These are phyloP conservation scores for Botia almorhae DNA, from an alignment of 2,797 vertebrate genomes.

Conservation along the genomic window DNA sequence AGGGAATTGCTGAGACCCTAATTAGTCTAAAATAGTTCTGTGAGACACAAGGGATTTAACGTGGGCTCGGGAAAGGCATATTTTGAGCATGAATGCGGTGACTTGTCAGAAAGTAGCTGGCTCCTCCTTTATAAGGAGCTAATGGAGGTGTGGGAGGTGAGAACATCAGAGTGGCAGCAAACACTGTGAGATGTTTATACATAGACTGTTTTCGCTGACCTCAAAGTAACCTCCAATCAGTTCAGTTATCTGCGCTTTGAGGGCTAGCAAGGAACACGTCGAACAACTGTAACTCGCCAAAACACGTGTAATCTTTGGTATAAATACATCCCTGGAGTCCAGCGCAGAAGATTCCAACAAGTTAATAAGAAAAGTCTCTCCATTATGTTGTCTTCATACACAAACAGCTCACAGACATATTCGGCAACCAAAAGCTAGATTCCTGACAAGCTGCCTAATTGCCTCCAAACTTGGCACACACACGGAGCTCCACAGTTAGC, in stretches of 20 bases:
- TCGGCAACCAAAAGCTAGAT: slow-evolving; percentile 28
- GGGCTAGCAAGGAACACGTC: not conserved
- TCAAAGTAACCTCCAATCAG: slow-evolving; percentile 25
- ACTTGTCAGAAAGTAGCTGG: slow-evolving; percentile 34
- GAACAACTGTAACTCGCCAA: not conserved
- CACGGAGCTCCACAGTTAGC: slow-evolving; percentile 39
- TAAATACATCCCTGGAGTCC: slow-evolving; percentile 9
- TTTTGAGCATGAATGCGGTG: slow-evolving; percentile 26
- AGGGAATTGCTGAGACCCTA: slow-evolving; percentile 36
- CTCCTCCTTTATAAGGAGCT: slow-evolving; percentile 37
- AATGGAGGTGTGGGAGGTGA: slow-evolving; percentile 49
- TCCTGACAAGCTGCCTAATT: slow-evolving; percentile 52
- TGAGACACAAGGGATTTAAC: slow-evolving; percentile 18
- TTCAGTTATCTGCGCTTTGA: not conserved
- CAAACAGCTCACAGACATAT: slow-evolving; percentile 34
- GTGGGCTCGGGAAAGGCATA: slow-evolving; percentile 29
- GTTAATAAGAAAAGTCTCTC: not conserved
- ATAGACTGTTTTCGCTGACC: slow-evolving; percentile 16
- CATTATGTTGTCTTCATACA: slow-evolving; percentile 38
- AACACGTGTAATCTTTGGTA: not conserved
- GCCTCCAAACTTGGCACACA: slow-evolving; percentile 50
- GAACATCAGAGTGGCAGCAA: slow-evolving; percentile 28
- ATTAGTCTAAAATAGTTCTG: slow-evolving; percentile 56
- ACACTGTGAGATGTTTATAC: slow-evolving; percentile 34
- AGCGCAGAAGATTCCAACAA: not conserved